Evolutionary conservation across 2,113 vertebrate genomes (phyloP).

Genomic region (Papio anubis): DNA sequence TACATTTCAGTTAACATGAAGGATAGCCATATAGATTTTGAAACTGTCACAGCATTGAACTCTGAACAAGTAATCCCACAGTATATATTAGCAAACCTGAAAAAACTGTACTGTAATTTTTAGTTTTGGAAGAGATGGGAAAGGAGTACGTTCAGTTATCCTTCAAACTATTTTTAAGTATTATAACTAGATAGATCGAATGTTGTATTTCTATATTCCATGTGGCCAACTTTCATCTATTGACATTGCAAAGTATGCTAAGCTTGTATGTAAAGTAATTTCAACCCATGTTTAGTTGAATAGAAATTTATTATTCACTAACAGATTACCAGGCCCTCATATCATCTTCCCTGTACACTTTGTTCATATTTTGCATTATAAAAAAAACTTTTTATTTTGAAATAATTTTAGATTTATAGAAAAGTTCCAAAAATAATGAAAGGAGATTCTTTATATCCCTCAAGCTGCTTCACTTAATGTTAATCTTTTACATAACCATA

Average conservation of each 20-base stretch:
- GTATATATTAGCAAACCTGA: conserved; percentile 6
- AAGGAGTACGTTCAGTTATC: not conserved
- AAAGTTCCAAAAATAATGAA: not conserved
- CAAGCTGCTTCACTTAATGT: not conserved
- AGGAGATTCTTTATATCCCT: not conserved
- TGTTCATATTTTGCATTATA: not conserved
- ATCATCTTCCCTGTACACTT: not conserved
- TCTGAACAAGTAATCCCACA: conserved; percentile 3
- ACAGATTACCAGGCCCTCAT: not conserved
- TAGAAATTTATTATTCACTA: not conserved
- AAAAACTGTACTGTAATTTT: conserved; percentile 28
- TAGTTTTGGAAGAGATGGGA: not conserved
- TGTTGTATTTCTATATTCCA: not conserved
- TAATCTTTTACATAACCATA: not conserved
- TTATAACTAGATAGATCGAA: not conserved
- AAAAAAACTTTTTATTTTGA: not conserved
- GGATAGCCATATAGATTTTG: not conserved
- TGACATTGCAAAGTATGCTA: not conserved
- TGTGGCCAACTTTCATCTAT: not conserved
- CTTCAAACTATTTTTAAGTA: conserved; percentile 22
- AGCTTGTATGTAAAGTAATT: not conserved
- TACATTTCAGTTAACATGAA: conserved; percentile 59
- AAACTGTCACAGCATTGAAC: not conserved
- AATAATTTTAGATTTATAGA: not conserved
- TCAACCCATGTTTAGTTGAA: not conserved